Evolutionary conservation across 1,140 invertebrate species (phyloP), one percentile per base, ranked within the genome.

Genomic region (Psilanteris sp.): DNA sequence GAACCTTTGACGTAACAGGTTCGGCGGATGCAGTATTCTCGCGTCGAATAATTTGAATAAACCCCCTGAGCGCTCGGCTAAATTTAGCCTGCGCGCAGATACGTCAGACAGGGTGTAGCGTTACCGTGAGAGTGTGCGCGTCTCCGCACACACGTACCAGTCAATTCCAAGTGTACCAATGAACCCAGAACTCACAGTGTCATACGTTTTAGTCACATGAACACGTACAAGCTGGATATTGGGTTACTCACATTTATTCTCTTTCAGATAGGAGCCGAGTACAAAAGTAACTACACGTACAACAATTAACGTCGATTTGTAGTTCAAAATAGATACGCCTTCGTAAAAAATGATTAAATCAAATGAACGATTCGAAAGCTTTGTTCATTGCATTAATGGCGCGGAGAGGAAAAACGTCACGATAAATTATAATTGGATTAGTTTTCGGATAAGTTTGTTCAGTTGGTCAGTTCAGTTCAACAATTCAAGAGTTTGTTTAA

Each of bases 1-100:
- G 71, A 78, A 77, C 79, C 74, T 80, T 76, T 67, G 55, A 59
- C 61, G 61, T 70, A 39, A 71, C 46, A 7, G 46, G 52, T 78
- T 79, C 72, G 36, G 44, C 54, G 44, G 43, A 67, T 61, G 34
- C 26, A 39, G 44, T 61, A 70, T 62, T 29, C 64, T 64, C 43
- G 50, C 37, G 55, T 61, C 22, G 62, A 77, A 59, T 78, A 83
- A 81, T 83, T 83, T 82, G 78, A 82, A 83, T 82, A 83, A 77
- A 72, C 61, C 67, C 37, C 48, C 62, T 77, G 44, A 43, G 73
- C 70, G 64, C 41, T 67, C 59, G 73, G 82, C 78, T 81, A 83
- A 80, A 80, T 81, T 80, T 83, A 83, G 78, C 54, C 20, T 36
- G 15, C 13, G 43, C 54, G 57, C 48, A 26, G 34, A 39, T 46